Evolutionary conservation across 2,797 vertebrate species (phyloP).

Genomic region (Clarias fuscus): DNA sequence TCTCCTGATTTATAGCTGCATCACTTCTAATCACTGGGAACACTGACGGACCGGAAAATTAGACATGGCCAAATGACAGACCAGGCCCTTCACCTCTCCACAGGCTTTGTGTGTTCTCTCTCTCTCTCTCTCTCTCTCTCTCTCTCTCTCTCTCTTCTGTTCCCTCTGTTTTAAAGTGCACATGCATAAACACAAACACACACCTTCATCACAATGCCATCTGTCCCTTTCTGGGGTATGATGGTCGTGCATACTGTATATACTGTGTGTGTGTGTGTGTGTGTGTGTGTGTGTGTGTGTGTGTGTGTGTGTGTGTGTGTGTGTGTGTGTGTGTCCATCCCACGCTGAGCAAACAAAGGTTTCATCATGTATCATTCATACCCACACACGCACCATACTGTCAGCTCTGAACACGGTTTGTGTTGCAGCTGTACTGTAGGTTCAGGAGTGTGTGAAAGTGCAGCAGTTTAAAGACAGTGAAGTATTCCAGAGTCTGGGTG

Average conservation of each 20-base stretch:
- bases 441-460: constrained; percentile 5
- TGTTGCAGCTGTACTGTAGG: not conserved
- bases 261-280: not conserved
- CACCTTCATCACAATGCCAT: constrained; percentile 28
- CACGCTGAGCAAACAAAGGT: constrained; percentile 24
- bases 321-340: constrained; percentile 14
- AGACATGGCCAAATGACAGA: constrained; percentile 49
- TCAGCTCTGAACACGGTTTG: constrained; percentile 6
- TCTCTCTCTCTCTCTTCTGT: not conserved
- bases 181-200: not conserved
- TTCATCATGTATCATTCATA: constrained; percentile 36
- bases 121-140: constrained; percentile 5
- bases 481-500: too few species aligned
- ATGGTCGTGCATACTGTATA: not conserved
- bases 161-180: not conserved
- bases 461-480: not conserved
- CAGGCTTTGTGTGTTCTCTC: not conserved
- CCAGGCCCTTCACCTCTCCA: not conserved
- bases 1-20: not conserved
- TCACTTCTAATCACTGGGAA: not conserved
- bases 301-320: constrained; percentile 9
- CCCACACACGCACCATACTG: constrained; percentile 20
- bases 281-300: not conserved
- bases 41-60: constrained; percentile 45
- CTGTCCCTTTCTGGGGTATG: constrained; percentile 35